A percentile compares a stretch with the other conserved stretches of the same genome.
Conservation (phyloP, 2,888 invertebrate genomes). For the Caenorhabditis afra region DNA sequence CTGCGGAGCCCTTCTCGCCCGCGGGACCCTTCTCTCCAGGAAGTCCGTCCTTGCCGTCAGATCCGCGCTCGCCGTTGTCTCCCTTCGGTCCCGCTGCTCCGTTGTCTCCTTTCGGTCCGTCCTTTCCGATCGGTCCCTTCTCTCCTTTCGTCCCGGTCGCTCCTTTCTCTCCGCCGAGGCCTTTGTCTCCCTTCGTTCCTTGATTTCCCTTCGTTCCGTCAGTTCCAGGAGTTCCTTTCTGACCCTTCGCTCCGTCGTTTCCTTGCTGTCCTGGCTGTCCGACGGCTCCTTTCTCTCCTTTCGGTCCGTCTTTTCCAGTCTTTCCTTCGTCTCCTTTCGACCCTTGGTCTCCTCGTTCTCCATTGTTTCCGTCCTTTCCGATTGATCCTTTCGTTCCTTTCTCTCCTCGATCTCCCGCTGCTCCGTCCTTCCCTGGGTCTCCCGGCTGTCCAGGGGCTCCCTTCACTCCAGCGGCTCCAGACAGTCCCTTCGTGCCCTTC, state of each 20-base stretch:
- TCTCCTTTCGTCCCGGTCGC: neutral
- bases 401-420: neutral
- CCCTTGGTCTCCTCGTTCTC: conserved; percentile 5
- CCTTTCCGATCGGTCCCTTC: neutral
- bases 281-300: conserved; percentile 34
- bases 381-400: conserved; percentile 2
- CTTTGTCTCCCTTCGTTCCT: conserved; percentile 2
- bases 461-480: neutral
- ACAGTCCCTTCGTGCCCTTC: neutral
- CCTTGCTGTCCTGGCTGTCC: conserved; percentile 38
- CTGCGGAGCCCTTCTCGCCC: neutral
- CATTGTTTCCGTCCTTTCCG: conserved; percentile 7
- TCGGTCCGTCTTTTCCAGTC: neutral
- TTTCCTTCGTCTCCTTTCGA: neutral
- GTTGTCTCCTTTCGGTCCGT: neutral
- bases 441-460: conserved; percentile 4
- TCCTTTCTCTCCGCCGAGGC: neutral
- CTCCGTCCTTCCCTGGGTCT: neutral
- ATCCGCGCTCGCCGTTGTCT: conserved; percentile 28
- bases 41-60: conserved; percentile 26
- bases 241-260: conserved; percentile 3
- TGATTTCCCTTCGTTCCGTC: conserved; percentile 1
- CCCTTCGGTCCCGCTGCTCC: conserved; percentile 13
- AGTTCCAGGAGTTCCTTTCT: neutral
- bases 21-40: conserved; percentile 15